phyloP scores from a whole-genome alignment of 2,888 invertebrate species.

The Aethes cnicana region DNA sequence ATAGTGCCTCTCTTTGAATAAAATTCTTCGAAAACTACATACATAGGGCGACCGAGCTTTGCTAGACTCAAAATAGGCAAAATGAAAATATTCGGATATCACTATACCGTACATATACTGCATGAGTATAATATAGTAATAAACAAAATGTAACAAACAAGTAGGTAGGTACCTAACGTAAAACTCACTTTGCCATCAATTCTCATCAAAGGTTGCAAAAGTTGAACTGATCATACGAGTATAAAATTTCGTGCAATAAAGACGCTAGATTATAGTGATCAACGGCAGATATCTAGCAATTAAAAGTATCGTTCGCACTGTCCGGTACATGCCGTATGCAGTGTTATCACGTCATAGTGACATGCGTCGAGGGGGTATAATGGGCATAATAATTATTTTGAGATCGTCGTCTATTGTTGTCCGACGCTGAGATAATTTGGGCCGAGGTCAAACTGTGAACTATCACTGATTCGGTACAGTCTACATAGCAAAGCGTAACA shows the following conservation, averaged over 20 bases:
- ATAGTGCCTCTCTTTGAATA: no score
- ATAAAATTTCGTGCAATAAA: not conserved
- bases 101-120: no score
- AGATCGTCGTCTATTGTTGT: conserved; percentile 21
- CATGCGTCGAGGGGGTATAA: conserved; percentile 12
- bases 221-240: no score
- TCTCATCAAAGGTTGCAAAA: no score
- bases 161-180: no score
- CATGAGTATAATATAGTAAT: no score
- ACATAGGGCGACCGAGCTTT: no score
- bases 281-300: conserved; percentile 20
- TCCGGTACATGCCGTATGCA: not conserved
- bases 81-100: no score
- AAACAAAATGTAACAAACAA: no score
- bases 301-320: conserved; percentile 6
- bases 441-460: conserved; percentile 25
- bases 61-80: no score
- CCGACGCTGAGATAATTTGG: conserved; percentile 19
- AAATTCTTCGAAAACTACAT: no score
- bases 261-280: conserved; percentile 2
- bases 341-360: conserved; percentile 8
- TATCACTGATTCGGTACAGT: conserved; percentile 7
- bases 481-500: conserved; percentile 4
- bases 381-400: conserved; percentile 15
- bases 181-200: no score